phyloP scores from a whole-genome alignment of 2,888 invertebrate genomes.

The Pristionchus entomophagus region DNA sequence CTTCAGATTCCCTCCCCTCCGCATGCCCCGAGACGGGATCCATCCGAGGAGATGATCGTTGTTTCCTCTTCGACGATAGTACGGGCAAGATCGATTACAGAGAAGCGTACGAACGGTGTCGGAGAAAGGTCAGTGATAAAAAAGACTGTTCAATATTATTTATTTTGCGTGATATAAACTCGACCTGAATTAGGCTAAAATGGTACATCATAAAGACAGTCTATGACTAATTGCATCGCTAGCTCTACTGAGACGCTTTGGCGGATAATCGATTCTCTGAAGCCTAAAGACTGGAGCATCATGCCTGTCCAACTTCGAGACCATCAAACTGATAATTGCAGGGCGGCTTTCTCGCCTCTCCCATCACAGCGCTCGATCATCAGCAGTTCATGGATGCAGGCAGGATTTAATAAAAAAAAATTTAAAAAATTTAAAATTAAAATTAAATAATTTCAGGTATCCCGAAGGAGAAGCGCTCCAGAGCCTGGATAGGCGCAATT shows the following conservation, averaged over 20 bases:
- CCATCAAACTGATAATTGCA: too few relatives aligned
- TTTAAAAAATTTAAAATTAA: neutral
- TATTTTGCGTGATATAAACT: too few relatives aligned
- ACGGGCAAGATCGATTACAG: neutral
- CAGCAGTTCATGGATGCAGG: slow-evolving; percentile 7
- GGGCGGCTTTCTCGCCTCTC: slow-evolving; percentile 35
- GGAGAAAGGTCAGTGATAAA: neutral
- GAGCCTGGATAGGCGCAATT: slow-evolving; percentile 1
- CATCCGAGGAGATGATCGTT: neutral
- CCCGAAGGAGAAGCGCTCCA: neutral
- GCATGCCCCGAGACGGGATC: neutral
- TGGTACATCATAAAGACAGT: too few relatives aligned
- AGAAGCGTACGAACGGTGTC: slow-evolving; percentile 25
- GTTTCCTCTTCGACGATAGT: slow-evolving; percentile 36
- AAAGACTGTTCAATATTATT: too few relatives aligned
- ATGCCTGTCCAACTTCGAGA: neutral
- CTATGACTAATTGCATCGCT: too few relatives aligned
- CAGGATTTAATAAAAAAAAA: neutral
- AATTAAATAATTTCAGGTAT: neutral
- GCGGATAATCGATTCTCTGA: too few relatives aligned
- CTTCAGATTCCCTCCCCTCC: neutral
- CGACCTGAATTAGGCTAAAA: too few relatives aligned
- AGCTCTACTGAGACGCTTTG: too few relatives aligned
- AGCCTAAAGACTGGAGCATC: too few relatives aligned
- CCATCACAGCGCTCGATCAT: neutral